These are phyloP conservation scores for Corythaixoides concolor DNA, from an alignment of 2,113 vertebrate species.

Conservation along the genomic window DNA sequence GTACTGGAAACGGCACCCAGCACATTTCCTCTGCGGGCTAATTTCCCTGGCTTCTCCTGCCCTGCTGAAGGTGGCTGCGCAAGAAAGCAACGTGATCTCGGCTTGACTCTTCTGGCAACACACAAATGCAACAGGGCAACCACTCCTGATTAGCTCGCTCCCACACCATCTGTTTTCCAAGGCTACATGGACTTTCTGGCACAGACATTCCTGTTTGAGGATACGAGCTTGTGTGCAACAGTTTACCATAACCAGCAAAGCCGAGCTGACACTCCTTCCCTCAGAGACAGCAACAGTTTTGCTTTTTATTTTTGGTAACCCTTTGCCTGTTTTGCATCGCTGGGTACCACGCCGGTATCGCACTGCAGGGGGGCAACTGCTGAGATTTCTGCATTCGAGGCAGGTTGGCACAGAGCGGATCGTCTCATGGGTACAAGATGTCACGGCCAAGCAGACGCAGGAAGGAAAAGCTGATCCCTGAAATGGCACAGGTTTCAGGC, in stretches of 20 bases:
- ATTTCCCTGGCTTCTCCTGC: neutral
- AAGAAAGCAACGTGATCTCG: slow-evolving; percentile 1
- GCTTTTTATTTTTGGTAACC: neutral
- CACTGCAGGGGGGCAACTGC: neutral
- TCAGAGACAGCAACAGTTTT: slow-evolving; percentile 17
- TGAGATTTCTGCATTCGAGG: neutral
- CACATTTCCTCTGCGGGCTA: neutral
- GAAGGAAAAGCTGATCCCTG: neutral
- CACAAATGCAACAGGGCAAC: slow-evolving; percentile 37
- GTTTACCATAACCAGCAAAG: slow-evolving; percentile 51
- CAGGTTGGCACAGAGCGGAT: neutral
- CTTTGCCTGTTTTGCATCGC: neutral
- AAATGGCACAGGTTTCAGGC: neutral
- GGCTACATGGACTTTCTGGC: slow-evolving; percentile 52
- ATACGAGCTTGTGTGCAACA: slow-evolving; percentile 53
- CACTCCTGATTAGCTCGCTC: slow-evolving; percentile 33
- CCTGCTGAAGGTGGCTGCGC: slow-evolving; percentile 8
- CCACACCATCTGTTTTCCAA: slow-evolving; percentile 58
- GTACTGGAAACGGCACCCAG: neutral
- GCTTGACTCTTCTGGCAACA: slow-evolving; percentile 46
- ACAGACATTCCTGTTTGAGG: slow-evolving; percentile 32
- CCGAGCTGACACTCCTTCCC: slow-evolving; percentile 40
- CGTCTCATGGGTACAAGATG: neutral
- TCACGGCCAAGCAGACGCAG: neutral
- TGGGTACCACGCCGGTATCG: neutral